Evolutionary conservation across 2,113 vertebrate genomes (phyloP).

Genomic region (Engraulis encrasicolus): DNA sequence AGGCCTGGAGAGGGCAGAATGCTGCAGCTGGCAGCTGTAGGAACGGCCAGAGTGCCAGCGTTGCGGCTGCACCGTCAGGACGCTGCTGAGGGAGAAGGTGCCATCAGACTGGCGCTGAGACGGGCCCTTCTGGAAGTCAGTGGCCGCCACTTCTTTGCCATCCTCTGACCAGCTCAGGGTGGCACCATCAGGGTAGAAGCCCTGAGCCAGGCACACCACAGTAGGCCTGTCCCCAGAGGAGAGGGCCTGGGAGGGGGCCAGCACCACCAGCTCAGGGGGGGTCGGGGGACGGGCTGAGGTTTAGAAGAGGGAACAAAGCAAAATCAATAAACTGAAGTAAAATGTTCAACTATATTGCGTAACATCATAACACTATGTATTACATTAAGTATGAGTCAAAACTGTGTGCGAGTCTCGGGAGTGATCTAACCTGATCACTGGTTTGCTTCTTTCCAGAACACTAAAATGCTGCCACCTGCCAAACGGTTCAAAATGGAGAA

Average conservation of each 20-base stretch:
- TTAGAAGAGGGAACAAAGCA: too few species aligned
- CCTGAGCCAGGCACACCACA: constrained; percentile 46
- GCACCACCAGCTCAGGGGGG: constrained; percentile 44
- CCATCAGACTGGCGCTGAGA: constrained; percentile 42
- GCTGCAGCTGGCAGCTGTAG: constrained; percentile 56
- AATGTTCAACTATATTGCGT: too few species aligned
- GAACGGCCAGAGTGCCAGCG: not conserved
- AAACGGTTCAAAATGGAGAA: constrained; percentile 84
- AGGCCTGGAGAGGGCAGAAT: constrained; percentile 46
- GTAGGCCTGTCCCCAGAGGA: not conserved
- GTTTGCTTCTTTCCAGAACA: constrained; percentile 60
- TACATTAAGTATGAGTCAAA: too few species aligned
- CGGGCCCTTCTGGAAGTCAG: not conserved
- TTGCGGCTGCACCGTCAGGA: not conserved
- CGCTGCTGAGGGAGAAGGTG: constrained; percentile 64
- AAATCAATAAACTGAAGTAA: too few species aligned
- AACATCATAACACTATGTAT: too few species aligned
- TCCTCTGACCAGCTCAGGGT: constrained; percentile 44
- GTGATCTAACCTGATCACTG: not conserved
- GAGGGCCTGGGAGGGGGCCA: not conserved
- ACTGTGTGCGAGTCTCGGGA: too few species aligned
- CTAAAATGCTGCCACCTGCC: constrained; percentile 75
- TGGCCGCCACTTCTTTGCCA: rapidly evolving
- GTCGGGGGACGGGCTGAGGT: not conserved
- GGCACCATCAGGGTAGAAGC: not conserved